phyloP scores from a whole-genome alignment of 2,888 invertebrate genomes.

The Ptychoptera contaminata region DNA sequence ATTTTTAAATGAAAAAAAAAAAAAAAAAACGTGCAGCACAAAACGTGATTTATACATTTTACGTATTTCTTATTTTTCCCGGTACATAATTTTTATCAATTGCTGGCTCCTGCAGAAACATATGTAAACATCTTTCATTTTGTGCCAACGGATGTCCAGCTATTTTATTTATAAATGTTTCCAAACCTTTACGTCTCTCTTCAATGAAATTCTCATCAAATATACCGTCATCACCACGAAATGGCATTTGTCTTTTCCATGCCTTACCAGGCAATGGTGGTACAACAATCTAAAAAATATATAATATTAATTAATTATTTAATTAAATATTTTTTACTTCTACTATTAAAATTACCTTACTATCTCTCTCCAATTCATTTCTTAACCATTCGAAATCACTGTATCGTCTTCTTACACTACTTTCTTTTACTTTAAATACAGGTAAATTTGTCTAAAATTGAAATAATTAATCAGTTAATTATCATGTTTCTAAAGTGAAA shows the following conservation, averaged over 20 bases:
- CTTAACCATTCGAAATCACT: conserved; percentile 99
- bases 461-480: conserved; percentile 13
- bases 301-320: not conserved
- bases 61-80: conserved; percentile 95
- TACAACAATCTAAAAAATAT: conserved; percentile 72
- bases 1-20: not conserved
- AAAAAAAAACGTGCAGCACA: not conserved
- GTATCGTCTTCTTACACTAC: conserved; percentile 90
- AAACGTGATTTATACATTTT: conserved; percentile 25
- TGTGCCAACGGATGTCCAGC: conserved; percentile 98
- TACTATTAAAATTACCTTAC: conserved; percentile 61
- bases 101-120: conserved; percentile 94
- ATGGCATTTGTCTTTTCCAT: conserved; percentile 95
- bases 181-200: conserved; percentile 92
- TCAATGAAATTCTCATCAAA: conserved; percentile 99
- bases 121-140: conserved; percentile 97
- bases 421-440: conserved; percentile 98
- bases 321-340: too few species aligned
- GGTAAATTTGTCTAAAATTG: conserved; percentile 90
- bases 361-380: conserved; percentile 96
- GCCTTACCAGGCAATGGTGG: conserved; percentile 97
- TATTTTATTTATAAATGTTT: conserved; percentile 98
- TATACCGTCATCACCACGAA: conserved; percentile 96
- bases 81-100: conserved; percentile 99
- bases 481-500: not conserved